Evolutionary conservation across 1,140 invertebrate genomes (phyloP), one percentile per base, ranked within the genome.

Genomic region (Drosophila mojavensis): DNA sequence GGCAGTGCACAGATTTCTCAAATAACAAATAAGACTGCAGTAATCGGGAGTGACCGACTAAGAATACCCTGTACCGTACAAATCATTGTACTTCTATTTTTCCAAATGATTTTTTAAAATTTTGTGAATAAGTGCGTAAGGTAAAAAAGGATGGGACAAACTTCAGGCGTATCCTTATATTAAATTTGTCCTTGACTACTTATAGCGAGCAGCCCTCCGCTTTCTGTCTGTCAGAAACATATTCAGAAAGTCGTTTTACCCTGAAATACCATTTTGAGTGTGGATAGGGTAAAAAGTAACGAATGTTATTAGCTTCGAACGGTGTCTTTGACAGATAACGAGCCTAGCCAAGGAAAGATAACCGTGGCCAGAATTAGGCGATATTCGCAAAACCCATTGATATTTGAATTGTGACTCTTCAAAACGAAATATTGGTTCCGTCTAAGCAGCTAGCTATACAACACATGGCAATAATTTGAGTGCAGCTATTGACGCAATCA

Each of bases 271-370:
- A 39, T 39, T 39, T 13, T 39, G 10, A 39, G 3, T 11, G 33
- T 1, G 36, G 11, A 11, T 11, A 39, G 36, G 36, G 36, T 39
- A 4, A 15, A 45, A 17, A 45, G 5, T 13, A 7, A 6, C 2
- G 61, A 51, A 65, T 66, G 26, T 54, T 15, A 48, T 45, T 20
- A 59, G 45, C 63, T 65, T 65, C 6, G 6, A 60, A 63, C 11
- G 15, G 45, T 48, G 39, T 50, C 56, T 78, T 66, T 81, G 79
- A 47, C 74, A 56, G 79, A 81, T 81, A 81, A 65, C 6, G 7
- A 53, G 4, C 5, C 0, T 10, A 41, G 1, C 24, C 10, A 10
- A 26, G 50, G 53, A 24, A 9, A 64, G 79, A 73, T 81, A 81
- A 47, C 28, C 20, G 51, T 17, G 17, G 39, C 26, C 17, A 58